Conservation (phyloP, 2,888 invertebrate genomes). For the Mesoligia furuncula region DNA sequence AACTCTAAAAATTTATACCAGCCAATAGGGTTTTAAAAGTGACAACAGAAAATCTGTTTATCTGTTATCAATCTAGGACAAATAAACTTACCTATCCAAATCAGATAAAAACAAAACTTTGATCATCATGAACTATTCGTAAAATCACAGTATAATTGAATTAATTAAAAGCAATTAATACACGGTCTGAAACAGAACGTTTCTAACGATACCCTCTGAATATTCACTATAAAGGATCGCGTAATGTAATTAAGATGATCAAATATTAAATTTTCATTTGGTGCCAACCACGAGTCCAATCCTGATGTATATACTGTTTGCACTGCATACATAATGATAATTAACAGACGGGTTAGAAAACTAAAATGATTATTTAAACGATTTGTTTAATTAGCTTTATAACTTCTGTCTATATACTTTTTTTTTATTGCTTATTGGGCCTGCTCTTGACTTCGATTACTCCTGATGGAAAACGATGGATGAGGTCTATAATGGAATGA, state of each 20-base stretch:
- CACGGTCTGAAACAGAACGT: neutral
- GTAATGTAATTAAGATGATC: slow-evolving; percentile 65
- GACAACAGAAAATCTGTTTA: neutral
- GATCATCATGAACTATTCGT: neutral
- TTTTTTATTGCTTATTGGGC: neutral
- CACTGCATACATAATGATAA: slow-evolving; percentile 48
- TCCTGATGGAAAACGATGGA: neutral
- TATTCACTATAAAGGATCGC: slow-evolving; percentile 38
- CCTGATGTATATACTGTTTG: slow-evolving; percentile 48
- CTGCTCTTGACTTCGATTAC: neutral
- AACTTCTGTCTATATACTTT: neutral
- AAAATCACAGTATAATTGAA: slow-evolving; percentile 6
- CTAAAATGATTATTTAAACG: neutral
- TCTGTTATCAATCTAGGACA: neutral
- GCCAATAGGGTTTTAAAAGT: neutral
- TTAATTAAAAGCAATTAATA: slow-evolving; percentile 37
- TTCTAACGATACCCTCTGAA: slow-evolving; percentile 36
- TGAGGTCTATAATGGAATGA: neutral
- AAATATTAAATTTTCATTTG: slow-evolving; percentile 72
- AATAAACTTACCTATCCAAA: neutral
- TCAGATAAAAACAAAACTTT: neutral
- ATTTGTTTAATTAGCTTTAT: neutral
- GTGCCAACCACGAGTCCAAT: slow-evolving; percentile 49
- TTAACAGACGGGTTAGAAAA: slow-evolving; percentile 32
- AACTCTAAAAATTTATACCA: neutral